These are phyloP conservation scores for Ficedula albicollis DNA, from an alignment of 2,797 vertebrate species.

Conservation along the genomic window DNA sequence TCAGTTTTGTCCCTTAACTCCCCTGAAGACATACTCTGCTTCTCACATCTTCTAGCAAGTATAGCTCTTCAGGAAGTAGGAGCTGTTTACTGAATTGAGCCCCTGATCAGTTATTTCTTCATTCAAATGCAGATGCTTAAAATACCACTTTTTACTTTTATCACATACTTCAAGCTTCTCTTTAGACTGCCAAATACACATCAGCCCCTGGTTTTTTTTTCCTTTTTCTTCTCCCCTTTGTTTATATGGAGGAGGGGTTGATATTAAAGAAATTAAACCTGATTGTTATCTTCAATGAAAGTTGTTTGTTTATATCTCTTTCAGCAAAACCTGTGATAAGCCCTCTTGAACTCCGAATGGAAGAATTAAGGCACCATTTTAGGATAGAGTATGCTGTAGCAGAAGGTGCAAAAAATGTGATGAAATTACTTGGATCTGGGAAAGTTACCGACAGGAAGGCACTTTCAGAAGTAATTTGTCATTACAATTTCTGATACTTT, in stretches of 20 bases:
- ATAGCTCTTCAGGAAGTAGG: not conserved
- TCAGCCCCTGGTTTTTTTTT: not conserved
- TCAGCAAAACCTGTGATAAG: slow-evolving; percentile 94
- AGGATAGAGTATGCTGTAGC: slow-evolving; percentile 96
- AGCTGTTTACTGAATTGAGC: not conserved
- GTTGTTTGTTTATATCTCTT: slow-evolving; percentile 45
- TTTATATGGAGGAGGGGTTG: not conserved
- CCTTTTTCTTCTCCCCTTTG: not conserved
- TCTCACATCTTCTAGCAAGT: not conserved
- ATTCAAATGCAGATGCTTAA: not conserved
- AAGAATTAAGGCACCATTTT: slow-evolving; percentile 96
- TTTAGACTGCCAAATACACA: not conserved
- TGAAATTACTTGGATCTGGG: slow-evolving; percentile 93
- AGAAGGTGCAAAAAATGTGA: slow-evolving; percentile 97
- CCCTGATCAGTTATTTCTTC: not conserved
- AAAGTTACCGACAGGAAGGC: slow-evolving; percentile 96
- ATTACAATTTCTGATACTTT: slow-evolving; percentile 33
- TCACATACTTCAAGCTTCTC: not conserved
- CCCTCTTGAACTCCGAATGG: slow-evolving; percentile 93
- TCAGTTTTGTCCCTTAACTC: not conserved
- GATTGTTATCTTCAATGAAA: slow-evolving; percentile 10
- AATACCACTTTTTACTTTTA: not conserved
- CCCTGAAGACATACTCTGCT: not conserved
- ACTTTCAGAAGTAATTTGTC: slow-evolving; percentile 87
- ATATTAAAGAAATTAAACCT: not conserved